phyloP scores from a whole-genome alignment of 2,113 vertebrate genomes.

The Amphilophus citrinellus region DNA sequence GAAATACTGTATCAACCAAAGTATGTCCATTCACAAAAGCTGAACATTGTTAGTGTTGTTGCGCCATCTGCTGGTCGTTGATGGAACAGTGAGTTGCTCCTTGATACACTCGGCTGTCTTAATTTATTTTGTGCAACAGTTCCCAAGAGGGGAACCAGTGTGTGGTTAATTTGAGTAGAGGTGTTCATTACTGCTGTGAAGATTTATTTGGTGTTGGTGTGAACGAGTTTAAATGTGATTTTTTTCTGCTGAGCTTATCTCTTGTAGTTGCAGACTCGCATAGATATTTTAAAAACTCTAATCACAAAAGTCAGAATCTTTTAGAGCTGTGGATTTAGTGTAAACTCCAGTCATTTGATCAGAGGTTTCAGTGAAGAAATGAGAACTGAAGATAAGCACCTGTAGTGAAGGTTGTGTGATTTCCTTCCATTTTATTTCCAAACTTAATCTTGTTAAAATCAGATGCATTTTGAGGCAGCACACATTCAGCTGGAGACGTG shows the following conservation, averaged over 20 bases:
- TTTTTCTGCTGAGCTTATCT: not conserved
- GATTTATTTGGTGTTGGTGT: not conserved
- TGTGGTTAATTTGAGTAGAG: not conserved
- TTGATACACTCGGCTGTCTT: not conserved
- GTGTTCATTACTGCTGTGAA: not conserved
- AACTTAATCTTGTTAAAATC: not conserved
- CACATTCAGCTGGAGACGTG: not conserved
- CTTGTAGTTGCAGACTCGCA: not conserved
- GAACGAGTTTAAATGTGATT: not conserved
- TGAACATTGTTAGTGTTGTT: conserved; percentile 15
- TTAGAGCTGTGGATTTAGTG: not conserved
- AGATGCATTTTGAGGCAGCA: not conserved
- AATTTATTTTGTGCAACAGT: not conserved
- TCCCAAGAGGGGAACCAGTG: no score
- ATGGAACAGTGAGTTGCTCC: not conserved
- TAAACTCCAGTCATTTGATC: not conserved
- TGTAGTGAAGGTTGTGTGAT: no score
- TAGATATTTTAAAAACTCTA: not conserved
- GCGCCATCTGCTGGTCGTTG: conserved; percentile 72
- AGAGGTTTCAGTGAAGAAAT: not conserved
- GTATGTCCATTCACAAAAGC: not conserved
- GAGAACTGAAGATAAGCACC: no score
- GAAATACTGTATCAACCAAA: not conserved
- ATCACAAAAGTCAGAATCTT: not conserved
- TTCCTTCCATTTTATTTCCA: no score